Evolutionary conservation across 2,888 invertebrate species (phyloP), one percentile per base, ranked within the genome.

Genomic region (Sceliomorpha sp.): DNA sequence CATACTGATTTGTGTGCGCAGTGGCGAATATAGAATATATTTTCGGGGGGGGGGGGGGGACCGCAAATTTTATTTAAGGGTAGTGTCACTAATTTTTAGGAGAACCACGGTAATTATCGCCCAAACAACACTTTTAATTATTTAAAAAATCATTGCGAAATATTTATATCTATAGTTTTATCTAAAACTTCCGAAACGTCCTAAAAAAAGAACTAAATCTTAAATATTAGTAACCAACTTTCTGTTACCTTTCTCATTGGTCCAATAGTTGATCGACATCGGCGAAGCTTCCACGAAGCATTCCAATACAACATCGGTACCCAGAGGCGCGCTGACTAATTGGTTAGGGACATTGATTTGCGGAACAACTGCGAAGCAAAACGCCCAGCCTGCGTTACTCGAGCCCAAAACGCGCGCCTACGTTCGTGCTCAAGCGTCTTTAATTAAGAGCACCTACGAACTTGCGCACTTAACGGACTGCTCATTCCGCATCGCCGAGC

Each of bases 301-400:
- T 89, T 96, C 96, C 74, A 97, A 91, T 20, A 93, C 93, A 83
- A 96, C 96, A 89, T 96, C 95, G 72, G 96, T 96, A 73, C 94
- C 94, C 78, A 95, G 90, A 59, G 96, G 96, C 68, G 96, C 96
- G 14, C 96, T 96, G 69, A 97, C 95, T 87, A 97, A 91, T 91
- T 97, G 96, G 90, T 96, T 96, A 58, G 96, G 96, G 72, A 96
- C 96, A 89, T 95, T 95, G 85, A 97, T 96, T 81, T 95, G 94
- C 9, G 97, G 97, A 87, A 95, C 94, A 91, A 97, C 97, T 97
- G 91, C 56, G 89, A 90, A 77, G 3, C 60, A 70, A 74, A 72
- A 81, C 73, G 64, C 36, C 36, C 36, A 60, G 48, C 55, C 64
- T 55, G 37, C 29, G 47, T 63, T 70, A 13, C 1, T 51, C 15